Percentiles rank a stretch among this genome's conserved stretches.
These are phyloP conservation scores for Herpailurus yagouaroundi DNA, from an alignment of 2,113 vertebrate genomes.

Conservation along the genomic window DNA sequence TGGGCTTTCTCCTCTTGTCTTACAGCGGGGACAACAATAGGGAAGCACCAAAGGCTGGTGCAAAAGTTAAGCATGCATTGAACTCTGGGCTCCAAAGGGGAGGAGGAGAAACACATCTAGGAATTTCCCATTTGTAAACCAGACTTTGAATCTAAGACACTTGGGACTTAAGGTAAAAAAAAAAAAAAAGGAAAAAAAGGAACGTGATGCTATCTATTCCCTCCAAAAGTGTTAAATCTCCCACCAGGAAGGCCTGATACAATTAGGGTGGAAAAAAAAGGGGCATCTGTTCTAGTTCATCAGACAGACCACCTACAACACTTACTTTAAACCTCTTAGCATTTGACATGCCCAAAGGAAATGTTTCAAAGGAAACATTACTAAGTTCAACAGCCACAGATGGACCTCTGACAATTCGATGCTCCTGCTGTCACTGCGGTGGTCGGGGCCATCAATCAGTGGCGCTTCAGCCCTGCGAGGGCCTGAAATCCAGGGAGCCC, in stretches of 20 bases:
- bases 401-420: neutral
- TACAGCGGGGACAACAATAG: neutral
- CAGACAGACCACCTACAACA: conserved; percentile 30
- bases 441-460: neutral
- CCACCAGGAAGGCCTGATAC: conserved; percentile 17
- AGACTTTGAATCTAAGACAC: conserved; percentile 20
- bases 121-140: conserved; percentile 2
- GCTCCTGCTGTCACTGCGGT: neutral
- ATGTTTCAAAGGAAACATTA: conserved; percentile 37
- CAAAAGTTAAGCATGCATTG: neutral
- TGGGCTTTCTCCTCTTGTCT: neutral
- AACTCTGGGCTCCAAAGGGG: neutral
- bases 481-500: neutral
- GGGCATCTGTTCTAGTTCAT: neutral
- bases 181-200: neutral
- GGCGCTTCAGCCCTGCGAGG: neutral
- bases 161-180: neutral
- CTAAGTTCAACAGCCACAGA: neutral
- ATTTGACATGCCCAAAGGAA: neutral
- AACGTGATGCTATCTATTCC: neutral
- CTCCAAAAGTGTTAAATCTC: conserved; percentile 36
- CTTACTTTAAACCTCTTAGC: neutral
- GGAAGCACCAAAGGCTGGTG: neutral
- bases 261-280: conserved; percentile 20
- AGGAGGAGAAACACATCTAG: neutral